Evolutionary conservation across 2,113 vertebrate genomes (phyloP).

Genomic region (Notothenia coriiceps): DNA sequence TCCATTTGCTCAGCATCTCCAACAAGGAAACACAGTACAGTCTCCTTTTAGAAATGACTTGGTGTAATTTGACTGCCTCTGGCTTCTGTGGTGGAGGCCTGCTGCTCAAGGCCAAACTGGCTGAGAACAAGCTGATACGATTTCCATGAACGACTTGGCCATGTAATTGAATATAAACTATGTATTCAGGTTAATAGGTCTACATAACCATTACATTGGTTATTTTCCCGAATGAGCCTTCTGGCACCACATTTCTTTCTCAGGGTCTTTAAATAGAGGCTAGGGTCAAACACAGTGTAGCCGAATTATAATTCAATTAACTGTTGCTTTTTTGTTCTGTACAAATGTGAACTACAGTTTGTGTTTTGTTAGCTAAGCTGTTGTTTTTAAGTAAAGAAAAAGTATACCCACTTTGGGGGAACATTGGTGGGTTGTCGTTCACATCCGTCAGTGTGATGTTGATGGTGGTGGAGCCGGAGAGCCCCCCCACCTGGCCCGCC

Average conservation of each 20-base stretch:
- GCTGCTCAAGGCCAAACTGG: slow-evolving; percentile 28
- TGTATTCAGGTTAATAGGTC: slow-evolving; percentile 16
- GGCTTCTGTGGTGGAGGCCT: neutral
- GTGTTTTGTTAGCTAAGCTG: neutral
- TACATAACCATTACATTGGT: slow-evolving; percentile 10
- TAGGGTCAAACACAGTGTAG: neutral
- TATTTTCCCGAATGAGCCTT: slow-evolving; percentile 29
- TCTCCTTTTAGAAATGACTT: neutral
- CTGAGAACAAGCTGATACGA: slow-evolving; percentile 6
- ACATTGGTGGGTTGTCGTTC: slow-evolving; percentile 97
- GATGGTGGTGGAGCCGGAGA: slow-evolving; percentile 96
- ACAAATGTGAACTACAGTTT: neutral
- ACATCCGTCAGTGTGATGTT: slow-evolving; percentile 97
- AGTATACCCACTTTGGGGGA: slow-evolving; percentile 92
- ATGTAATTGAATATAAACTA: slow-evolving; percentile 1
- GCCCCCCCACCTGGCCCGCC: slow-evolving; percentile 96
- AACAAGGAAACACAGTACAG: neutral
- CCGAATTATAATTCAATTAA: neutral
- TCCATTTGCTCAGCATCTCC: neutral
- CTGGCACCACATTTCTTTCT: neutral
- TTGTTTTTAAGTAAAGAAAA: neutral
- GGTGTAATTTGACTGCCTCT: slow-evolving; percentile 11
- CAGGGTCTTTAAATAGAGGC: neutral
- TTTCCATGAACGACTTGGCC: neutral
- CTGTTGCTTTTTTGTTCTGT: neutral